These are phyloP conservation scores for Pseudanteris insignis DNA, from an alignment of 2,888 invertebrate species.

Conservation along the genomic window DNA sequence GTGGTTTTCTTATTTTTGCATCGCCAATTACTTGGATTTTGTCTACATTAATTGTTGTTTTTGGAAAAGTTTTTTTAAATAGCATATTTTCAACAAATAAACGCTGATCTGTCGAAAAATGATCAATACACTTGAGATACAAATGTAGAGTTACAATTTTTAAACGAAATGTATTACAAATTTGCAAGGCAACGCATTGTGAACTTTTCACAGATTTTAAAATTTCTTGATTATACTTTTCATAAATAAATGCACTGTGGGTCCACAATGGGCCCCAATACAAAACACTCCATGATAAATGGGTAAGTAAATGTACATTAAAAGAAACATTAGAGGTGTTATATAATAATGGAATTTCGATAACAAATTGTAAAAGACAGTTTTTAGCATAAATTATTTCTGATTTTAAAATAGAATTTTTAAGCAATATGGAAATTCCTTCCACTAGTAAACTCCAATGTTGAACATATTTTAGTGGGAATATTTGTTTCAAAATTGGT, in stretches of 20 bases:
- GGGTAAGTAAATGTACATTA: constrained; percentile 13
- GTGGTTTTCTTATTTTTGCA: too few relatives aligned
- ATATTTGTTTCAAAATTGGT: constrained; percentile 17
- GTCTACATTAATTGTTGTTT: too few relatives aligned
- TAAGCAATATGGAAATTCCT: constrained; percentile 11
- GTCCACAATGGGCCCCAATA: constrained; percentile 26
- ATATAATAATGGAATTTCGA: constrained; percentile 22
- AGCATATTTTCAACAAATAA: too few relatives aligned
- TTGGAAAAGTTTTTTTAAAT: too few relatives aligned
- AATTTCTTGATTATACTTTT: constrained; percentile 29
- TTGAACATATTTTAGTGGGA: constrained; percentile 16
- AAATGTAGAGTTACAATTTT: background rate
- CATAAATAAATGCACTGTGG: constrained; percentile 38
- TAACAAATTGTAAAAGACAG: constrained; percentile 22
- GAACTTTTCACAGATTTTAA: constrained; percentile 27
- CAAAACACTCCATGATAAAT: constrained; percentile 8
- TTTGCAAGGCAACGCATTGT: constrained; percentile 27
- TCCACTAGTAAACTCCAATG: constrained; percentile 30
- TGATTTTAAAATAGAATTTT: constrained; percentile 15
- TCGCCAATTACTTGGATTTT: too few relatives aligned
- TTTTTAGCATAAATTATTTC: constrained; percentile 22
- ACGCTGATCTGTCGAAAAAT: too few relatives aligned
- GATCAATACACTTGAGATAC: too few relatives aligned
- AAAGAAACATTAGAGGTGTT: background rate
- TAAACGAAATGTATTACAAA: constrained; percentile 3